Evolutionary conservation across 2,113 vertebrate species (phyloP).

Genomic region (Tragelaphus scriptus): DNA sequence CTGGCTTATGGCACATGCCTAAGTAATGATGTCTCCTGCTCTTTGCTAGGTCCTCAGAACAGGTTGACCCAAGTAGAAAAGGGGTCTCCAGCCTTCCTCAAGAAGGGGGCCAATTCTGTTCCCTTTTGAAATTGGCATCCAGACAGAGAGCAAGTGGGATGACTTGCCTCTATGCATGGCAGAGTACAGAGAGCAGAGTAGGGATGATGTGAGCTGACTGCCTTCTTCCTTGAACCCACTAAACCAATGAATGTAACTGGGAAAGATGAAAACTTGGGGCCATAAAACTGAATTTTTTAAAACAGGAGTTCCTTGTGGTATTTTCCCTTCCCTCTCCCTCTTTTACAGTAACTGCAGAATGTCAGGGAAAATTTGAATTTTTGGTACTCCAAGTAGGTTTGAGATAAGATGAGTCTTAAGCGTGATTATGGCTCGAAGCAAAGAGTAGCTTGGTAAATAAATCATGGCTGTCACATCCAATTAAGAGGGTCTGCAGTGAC

Average conservation of each 20-base stretch:
- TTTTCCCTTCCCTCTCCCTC: constrained; percentile 71
- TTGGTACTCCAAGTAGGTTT: not conserved
- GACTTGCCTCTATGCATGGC: not conserved
- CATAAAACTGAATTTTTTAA: constrained; percentile 40
- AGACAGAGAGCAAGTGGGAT: not conserved
- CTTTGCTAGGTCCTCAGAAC: no score
- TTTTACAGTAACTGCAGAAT: constrained; percentile 74
- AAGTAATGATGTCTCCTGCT: not conserved
- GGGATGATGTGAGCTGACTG: not conserved
- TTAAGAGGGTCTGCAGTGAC: not conserved
- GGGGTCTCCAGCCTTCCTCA: no score
- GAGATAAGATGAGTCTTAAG: not conserved
- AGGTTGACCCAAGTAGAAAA: no score
- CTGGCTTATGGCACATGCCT: constrained; percentile 77
- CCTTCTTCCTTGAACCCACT: not conserved
- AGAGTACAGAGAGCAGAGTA: accelerated
- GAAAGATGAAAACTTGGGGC: not conserved
- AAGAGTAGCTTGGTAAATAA: not conserved
- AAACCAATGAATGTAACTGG: not conserved
- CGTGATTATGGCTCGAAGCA: not conserved
- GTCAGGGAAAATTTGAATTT: constrained; percentile 73
- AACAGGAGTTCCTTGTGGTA: constrained; percentile 47
- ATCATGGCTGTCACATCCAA: not conserved
- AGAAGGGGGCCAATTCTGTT: not conserved
- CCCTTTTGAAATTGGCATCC: not conserved